Conservation (phyloP, 2,113 vertebrate genomes). For the Menidia beryllina region DNA sequence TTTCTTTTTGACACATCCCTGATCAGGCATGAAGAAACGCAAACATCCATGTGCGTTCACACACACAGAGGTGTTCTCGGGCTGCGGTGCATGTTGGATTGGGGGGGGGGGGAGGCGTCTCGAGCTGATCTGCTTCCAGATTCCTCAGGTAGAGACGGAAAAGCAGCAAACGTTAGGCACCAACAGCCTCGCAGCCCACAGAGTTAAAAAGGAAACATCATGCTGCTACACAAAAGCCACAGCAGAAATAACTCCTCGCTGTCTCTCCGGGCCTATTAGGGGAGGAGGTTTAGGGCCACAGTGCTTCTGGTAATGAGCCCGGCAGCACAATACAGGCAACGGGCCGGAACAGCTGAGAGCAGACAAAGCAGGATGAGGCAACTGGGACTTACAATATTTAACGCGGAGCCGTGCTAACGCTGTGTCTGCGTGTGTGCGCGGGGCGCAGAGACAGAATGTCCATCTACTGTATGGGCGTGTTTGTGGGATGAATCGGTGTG, state of each 20-base stretch:
- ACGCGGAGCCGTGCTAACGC: conserved; percentile 59
- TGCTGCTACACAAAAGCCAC: conserved; percentile 53
- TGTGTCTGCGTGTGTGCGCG: conserved; percentile 26
- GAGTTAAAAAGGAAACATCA: conserved; percentile 69
- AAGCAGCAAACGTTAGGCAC: conserved; percentile 68
- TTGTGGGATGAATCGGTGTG: conserved; percentile 41
- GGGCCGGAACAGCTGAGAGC: conserved; percentile 83
- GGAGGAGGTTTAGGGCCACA: conserved; percentile 76
- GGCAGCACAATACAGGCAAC: conserved; percentile 84
- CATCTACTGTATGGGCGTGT: conserved; percentile 27
- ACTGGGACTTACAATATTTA: conserved; percentile 78
- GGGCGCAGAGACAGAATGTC: conserved; percentile 23
- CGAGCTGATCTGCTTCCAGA: conserved; percentile 8
- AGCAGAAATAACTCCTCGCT: conserved; percentile 66
- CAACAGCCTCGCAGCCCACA: conserved; percentile 59
- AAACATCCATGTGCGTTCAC: conserved; percentile 29
- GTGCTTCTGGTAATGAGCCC: conserved; percentile 83
- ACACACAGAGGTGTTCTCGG: not conserved
- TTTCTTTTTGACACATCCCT: no score
- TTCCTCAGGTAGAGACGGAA: conserved; percentile 46
- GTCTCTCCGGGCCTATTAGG: conserved; percentile 79
- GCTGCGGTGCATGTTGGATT: conserved; percentile 17
- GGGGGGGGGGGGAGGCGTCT: conserved; percentile 29
- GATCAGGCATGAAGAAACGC: conserved; percentile 71
- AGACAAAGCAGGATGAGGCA: conserved; percentile 79